Percentiles rank a stretch among this genome's conserved stretches.
phyloP scores from a whole-genome alignment of 2,113 vertebrate species.

The Orthonyx spaldingii region DNA sequence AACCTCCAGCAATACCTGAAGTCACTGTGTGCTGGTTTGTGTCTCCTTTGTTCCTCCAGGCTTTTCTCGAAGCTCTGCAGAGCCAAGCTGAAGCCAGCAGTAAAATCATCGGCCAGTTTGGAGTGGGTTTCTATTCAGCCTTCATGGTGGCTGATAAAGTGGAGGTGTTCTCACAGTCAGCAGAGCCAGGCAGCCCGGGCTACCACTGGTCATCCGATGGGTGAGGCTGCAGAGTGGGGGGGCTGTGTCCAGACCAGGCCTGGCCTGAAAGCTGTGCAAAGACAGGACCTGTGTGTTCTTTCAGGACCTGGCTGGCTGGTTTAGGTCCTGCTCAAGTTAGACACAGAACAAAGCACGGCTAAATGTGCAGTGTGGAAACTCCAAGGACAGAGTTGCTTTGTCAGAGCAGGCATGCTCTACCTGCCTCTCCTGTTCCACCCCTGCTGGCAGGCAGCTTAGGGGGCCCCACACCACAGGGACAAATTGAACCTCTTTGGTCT shows the following conservation, averaged over 20 bases:
- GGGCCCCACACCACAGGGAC: neutral
- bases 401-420: neutral
- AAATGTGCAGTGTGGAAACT: neutral
- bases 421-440: neutral
- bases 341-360: neutral
- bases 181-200: conserved; percentile 69
- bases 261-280: neutral
- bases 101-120: conserved; percentile 96
- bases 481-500: neutral
- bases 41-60: conserved; percentile 65
- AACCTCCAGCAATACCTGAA: neutral
- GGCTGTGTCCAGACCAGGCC: neutral
- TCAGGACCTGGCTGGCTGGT: neutral
- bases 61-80: conserved; percentile 88
- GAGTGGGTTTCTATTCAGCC: conserved; percentile 96
- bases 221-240: conserved; percentile 64
- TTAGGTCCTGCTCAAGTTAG: neutral
- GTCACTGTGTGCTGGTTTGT: neutral
- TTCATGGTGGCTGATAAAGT: conserved; percentile 94
- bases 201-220: conserved; percentile 95
- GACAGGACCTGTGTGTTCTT: neutral
- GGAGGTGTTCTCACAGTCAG: conserved; percentile 85
- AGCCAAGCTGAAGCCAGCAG: conserved; percentile 85
- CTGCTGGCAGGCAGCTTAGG: neutral
- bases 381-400: neutral